Percentiles rank a stretch among this genome's conserved stretches.
Evolutionary conservation across 2,888 invertebrate genomes (phyloP).

Genomic region (Gisinianus flammeolus): DNA sequence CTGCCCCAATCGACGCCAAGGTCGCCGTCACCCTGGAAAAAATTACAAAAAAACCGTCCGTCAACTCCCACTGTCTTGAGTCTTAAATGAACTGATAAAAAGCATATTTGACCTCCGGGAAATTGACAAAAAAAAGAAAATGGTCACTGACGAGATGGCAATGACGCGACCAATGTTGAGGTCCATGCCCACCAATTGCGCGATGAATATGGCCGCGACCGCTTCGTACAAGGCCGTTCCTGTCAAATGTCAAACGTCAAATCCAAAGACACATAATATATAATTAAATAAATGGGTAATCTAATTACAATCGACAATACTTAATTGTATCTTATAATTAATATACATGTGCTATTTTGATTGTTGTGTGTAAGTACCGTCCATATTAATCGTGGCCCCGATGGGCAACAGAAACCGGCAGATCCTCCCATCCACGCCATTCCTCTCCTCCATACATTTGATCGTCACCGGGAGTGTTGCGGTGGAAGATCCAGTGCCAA

Average conservation of each 20-base stretch:
- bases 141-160: constrained; percentile 61
- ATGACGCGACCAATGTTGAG: constrained; percentile 51
- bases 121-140: too few relatives aligned
- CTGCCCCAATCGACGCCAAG: constrained; percentile 67
- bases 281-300: background rate
- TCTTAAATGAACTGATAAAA: background rate
- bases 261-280: background rate
- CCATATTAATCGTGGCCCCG: constrained; percentile 54
- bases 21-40: constrained; percentile 65
- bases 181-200: constrained; percentile 45
- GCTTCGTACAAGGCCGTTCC: constrained; percentile 49
- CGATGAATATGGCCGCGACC: constrained; percentile 51
- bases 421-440: constrained; percentile 46
- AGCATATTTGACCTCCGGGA: too few relatives aligned
- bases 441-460: constrained; percentile 49
- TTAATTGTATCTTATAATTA: background rate
- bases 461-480: constrained; percentile 51
- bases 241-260: background rate
- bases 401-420: constrained; percentile 53
- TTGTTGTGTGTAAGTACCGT: constrained; percentile 15
- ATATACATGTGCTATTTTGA: background rate
- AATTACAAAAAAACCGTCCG: background rate
- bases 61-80: background rate
- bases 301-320: background rate
- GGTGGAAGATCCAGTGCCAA: constrained; percentile 89